These are phyloP conservation scores for Galago senegalensis DNA, from an alignment of 2,797 vertebrate genomes.

Conservation along the genomic window DNA sequence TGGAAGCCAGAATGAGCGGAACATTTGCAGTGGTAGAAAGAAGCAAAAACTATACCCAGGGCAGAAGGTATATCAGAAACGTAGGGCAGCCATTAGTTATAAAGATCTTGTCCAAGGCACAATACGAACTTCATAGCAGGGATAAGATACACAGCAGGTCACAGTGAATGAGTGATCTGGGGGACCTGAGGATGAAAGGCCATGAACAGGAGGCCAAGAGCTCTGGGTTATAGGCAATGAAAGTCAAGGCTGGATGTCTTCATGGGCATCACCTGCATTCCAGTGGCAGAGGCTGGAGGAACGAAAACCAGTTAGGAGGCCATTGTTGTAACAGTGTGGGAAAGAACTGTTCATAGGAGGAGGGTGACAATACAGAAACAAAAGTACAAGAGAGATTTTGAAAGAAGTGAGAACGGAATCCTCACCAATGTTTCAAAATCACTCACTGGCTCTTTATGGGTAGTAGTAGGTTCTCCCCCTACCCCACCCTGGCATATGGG, in stretches of 20 bases:
- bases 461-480: too few species aligned
- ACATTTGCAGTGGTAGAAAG: background rate
- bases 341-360: background rate
- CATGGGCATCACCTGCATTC: background rate
- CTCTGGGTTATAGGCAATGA: background rate
- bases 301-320: too few species aligned
- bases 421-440: background rate
- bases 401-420: background rate
- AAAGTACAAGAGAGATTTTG: background rate
- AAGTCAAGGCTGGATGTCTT: too few species aligned
- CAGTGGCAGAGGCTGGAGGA: background rate
- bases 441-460: too few species aligned
- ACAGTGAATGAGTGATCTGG: background rate
- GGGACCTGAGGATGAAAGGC: background rate
- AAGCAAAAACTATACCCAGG: background rate
- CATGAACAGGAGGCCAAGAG: background rate
- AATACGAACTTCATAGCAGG: background rate
- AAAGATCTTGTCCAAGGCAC: background rate
- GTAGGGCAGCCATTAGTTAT: fast-evolving
- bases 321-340: too few species aligned
- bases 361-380: too few species aligned
- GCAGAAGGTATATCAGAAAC: background rate
- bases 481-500: too few species aligned
- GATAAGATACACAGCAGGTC: too few species aligned
- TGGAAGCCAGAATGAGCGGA: fast-evolving